Conservation (phyloP, 2,888 invertebrate species). For the Smittia aterrima region DNA sequence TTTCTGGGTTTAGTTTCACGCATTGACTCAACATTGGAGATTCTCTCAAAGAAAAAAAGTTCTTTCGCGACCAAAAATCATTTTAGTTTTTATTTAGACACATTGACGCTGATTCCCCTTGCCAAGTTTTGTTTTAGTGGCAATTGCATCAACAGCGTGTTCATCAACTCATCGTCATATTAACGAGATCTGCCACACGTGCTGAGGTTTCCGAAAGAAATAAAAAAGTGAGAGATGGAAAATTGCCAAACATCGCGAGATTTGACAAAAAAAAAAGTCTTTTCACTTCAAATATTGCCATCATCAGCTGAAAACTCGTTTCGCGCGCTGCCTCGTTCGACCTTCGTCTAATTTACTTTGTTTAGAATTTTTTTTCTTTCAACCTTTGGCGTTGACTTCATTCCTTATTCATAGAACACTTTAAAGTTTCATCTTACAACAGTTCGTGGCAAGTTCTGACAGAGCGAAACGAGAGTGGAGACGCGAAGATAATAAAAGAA, state of each 20-base stretch:
- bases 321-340: neutral
- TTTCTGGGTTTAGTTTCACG: neutral
- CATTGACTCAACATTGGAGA: neutral
- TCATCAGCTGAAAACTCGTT: constrained; percentile 20
- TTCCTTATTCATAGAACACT: neutral
- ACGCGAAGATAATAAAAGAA: neutral
- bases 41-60: neutral
- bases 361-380: neutral
- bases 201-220: neutral
- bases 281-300: neutral
- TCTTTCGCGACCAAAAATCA: neutral
- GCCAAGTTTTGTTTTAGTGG: neutral
- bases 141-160: neutral
- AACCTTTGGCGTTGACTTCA: too few species aligned
- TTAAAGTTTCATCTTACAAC: neutral
- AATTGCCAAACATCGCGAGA: neutral
- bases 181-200: neutral
- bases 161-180: neutral
- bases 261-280: neutral
- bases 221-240: constrained; percentile 11
- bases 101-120: neutral
- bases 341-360: constrained; percentile 2
- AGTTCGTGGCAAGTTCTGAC: neutral
- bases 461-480: neutral
- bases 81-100: neutral